Percentiles rank a stretch among this genome's conserved stretches.
These are phyloP conservation scores for Trypoxylus dichotomus DNA, from an alignment of 1,140 invertebrate genomes.

Conservation along the genomic window DNA sequence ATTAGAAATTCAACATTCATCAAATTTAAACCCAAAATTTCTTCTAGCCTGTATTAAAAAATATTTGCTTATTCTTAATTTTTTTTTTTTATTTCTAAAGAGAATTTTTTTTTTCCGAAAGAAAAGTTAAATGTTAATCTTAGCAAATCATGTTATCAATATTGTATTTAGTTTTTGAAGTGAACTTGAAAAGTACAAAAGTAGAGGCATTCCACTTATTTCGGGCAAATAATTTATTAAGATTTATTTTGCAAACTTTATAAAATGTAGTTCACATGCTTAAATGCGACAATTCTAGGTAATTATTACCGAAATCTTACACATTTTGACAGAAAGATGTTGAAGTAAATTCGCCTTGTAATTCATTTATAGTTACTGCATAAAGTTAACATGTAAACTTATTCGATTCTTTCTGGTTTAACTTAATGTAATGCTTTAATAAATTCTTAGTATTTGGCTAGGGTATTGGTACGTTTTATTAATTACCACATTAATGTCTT, in stretches of 20 bases:
- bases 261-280: too few species aligned
- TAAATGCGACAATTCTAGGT: too few species aligned
- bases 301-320: too few species aligned
- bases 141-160: not conserved
- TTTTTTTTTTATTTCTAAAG: too few species aligned
- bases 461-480: not conserved
- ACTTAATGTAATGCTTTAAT: conserved; percentile 2
- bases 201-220: not conserved
- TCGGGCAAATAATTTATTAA: not conserved
- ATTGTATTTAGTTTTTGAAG: conserved; percentile 6
- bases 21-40: conserved; percentile 4
- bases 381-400: not conserved
- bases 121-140: not conserved
- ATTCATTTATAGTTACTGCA: too few species aligned
- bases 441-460: not conserved
- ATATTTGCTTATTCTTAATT: too few species aligned
- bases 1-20: not conserved
- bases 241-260: not conserved
- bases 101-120: not conserved
- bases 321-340: too few species aligned
- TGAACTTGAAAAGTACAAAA: not conserved
- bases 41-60: too few species aligned
- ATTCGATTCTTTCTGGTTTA: conserved; percentile 20
- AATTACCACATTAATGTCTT: not conserved
- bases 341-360: too few species aligned